Percentiles rank a stretch among this genome's conserved stretches.
Conservation (phyloP, 2,113 vertebrate species). For the Chloroceryle aenea region DNA sequence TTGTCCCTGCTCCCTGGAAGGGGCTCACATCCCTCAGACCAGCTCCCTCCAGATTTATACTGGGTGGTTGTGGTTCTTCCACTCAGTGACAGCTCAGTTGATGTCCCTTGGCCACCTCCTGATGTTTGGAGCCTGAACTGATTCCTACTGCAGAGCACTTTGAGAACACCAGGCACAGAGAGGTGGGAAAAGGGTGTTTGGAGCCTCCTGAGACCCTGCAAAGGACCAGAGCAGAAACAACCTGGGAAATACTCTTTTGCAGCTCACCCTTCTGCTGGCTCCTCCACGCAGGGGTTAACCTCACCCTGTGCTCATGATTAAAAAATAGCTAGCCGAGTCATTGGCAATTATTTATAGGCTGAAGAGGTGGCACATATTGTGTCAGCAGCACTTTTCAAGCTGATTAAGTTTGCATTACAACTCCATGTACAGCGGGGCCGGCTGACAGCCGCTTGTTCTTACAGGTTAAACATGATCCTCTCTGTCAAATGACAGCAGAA, state of each 20-base stretch:
- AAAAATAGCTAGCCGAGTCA: background rate
- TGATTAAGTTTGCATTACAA: background rate
- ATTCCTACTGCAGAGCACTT: background rate
- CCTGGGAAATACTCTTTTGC: background rate
- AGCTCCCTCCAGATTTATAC: background rate
- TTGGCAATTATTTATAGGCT: background rate
- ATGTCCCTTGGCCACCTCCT: background rate
- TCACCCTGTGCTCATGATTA: background rate
- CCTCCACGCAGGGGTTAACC: background rate
- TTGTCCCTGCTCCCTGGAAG: rapidly evolving
- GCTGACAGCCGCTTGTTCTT: background rate
- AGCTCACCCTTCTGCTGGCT: background rate
- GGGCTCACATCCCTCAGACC: background rate
- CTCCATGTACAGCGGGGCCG: background rate
- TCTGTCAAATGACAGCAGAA: background rate
- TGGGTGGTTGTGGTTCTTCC: background rate
- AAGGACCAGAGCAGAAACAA: background rate
- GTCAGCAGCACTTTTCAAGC: background rate
- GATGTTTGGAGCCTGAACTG: background rate
- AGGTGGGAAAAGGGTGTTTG: background rate
- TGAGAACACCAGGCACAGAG: background rate
- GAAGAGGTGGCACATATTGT: background rate
- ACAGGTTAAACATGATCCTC: background rate
- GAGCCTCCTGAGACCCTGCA: background rate
- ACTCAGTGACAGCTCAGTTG: background rate